Evolutionary conservation across 2,797 vertebrate genomes (phyloP), one percentile per base, ranked within the genome.

Genomic region (Amniataba percoides): DNA sequence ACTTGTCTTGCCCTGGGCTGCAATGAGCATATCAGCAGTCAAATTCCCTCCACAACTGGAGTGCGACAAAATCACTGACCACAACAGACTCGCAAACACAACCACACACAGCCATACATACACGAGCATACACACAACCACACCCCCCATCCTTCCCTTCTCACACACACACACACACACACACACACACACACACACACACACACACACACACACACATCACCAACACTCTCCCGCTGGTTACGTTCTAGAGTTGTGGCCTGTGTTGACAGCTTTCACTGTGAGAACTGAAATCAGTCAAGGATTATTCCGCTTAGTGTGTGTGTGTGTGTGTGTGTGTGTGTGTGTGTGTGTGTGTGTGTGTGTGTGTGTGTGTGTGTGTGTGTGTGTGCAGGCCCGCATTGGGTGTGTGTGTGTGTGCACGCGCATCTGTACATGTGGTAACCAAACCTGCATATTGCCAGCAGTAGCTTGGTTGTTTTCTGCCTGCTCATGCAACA

Each of bases 401-500:
- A n/a, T n/a, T n/a, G n/a, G n/a, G n/a, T n/a, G n/a, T n/a, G n/a
- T n/a, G 49, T 60, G 31, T 55, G 18, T 52, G 43, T 51, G 43
- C 31, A 36, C 23, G 2, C 61, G 61, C 53, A 40, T 82, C 53
- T 77, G 70, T 69, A 71, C 57, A 53, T 74, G 83, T 84, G 71
- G 79, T 89, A 86, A 90, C 83, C 80, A 89, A 83, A 87, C 85
- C 87, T 86, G 84, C 83, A 86, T 71, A 91, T 84, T 90, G 79
- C 78, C 77, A 91, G 75, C 74, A 83, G 79, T 85, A 16, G 52
- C 78, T 77, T 77, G 80, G 76, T 87, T 92, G 87, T 89, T 92
- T 93, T 92, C 82, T 88, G 91, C 74, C 83, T 92, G 82, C 71
- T 90, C 83, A 88, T 91, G 91, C 92, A 90, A 92, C 86, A 92